A percentile compares a stretch with the other conserved stretches of the same genome.
Evolutionary conservation across 2,797 vertebrate genomes (phyloP).

Genomic region (Muscicapa comitata): DNA sequence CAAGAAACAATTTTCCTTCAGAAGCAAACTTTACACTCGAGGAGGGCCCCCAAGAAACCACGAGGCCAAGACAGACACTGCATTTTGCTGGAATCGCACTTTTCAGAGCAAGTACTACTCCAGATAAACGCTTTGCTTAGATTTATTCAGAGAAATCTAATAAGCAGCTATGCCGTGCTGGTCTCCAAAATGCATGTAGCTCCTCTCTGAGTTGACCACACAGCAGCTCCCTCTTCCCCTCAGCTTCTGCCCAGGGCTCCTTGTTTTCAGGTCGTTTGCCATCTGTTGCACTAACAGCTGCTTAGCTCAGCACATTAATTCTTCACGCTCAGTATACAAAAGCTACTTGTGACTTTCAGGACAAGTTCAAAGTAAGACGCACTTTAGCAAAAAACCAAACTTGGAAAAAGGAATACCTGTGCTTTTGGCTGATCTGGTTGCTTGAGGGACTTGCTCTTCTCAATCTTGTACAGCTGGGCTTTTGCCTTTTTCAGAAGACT

Average conservation of each 20-base stretch:
- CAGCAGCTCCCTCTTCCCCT: neutral
- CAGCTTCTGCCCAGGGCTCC: neutral
- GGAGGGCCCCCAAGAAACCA: neutral
- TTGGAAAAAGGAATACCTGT: slow-evolving; percentile 79
- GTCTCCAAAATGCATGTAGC: neutral
- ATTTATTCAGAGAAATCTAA: neutral
- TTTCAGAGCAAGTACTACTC: neutral
- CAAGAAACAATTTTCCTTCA: neutral
- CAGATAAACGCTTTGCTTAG: neutral
- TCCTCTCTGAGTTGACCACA: neutral
- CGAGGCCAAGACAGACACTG: neutral
- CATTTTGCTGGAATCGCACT: neutral
- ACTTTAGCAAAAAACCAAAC: neutral
- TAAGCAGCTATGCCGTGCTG: neutral
- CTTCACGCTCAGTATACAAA: neutral
- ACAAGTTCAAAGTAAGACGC: neutral
- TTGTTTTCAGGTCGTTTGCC: neutral
- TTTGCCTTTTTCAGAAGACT: slow-evolving; percentile 95
- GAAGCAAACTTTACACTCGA: neutral
- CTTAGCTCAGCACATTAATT: neutral
- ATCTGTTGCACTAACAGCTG: slow-evolving; percentile 2
- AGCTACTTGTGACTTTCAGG: neutral
- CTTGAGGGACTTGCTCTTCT: slow-evolving; percentile 94
- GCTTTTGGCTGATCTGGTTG: slow-evolving; percentile 90
- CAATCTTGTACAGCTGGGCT: slow-evolving; percentile 94